Percentiles rank a stretch among this genome's conserved stretches.
These are phyloP conservation scores for Drosophila peninsularis DNA, from an alignment of 2,888 invertebrate genomes.

Conservation along the genomic window DNA sequence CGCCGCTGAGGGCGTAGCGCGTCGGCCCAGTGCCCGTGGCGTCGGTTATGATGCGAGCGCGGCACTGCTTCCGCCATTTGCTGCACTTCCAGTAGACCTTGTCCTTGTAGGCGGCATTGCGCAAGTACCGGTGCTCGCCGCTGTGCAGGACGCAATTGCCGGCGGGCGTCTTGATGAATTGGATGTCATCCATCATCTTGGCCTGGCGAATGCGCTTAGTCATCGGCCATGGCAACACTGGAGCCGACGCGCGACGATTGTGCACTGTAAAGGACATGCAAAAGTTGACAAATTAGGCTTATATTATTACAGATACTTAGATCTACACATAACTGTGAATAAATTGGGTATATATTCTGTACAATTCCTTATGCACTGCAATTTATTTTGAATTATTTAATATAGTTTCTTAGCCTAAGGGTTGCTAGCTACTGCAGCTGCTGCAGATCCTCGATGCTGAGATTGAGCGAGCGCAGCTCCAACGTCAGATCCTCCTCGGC, in stretches of 20 bases:
- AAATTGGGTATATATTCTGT: constrained; percentile 10
- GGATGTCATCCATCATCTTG: constrained; percentile 72
- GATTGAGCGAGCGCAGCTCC: constrained; percentile 60
- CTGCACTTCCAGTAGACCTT: constrained; percentile 85
- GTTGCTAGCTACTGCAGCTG: constrained; percentile 49
- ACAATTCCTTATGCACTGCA: constrained; percentile 12
- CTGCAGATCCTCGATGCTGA: constrained; percentile 67
- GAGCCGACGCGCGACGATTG: constrained; percentile 20
- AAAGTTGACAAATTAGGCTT: not conserved
- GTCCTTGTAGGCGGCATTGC: constrained; percentile 83
- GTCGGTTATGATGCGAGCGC: constrained; percentile 83
- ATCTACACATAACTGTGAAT: not conserved
- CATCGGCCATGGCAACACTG: constrained; percentile 7
- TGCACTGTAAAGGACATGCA: constrained; percentile 41
- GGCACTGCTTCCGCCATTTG: constrained; percentile 84
- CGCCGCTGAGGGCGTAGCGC: constrained; percentile 79
- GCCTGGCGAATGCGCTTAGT: constrained; percentile 72
- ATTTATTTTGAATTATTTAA: constrained; percentile 34
- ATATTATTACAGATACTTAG: not conserved
- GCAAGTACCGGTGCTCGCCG: constrained; percentile 84
- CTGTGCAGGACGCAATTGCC: constrained; percentile 83
- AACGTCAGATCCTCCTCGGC: constrained; percentile 58
- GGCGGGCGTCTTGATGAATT: constrained; percentile 79
- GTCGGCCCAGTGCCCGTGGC: constrained; percentile 59
- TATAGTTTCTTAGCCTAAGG: constrained; percentile 36